phyloP scores from a whole-genome alignment of 2,797 vertebrate genomes.

The Typhlichthys subterraneus region DNA sequence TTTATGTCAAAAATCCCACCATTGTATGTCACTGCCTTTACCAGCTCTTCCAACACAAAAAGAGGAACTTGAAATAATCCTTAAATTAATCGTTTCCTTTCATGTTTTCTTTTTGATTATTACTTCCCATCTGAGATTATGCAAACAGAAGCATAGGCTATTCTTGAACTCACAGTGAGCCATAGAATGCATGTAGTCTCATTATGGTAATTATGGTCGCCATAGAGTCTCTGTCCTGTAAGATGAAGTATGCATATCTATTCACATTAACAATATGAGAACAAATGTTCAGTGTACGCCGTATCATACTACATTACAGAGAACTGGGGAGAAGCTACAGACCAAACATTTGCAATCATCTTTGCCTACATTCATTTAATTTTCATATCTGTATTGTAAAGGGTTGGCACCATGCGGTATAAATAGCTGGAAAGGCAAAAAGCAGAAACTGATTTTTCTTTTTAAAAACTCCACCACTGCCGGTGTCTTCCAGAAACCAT shows the following conservation, averaged over 20 bases:
- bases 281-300: background rate
- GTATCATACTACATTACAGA: background rate
- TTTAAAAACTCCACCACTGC: background rate
- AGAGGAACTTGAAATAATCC: too few species aligned
- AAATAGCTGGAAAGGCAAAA: slow-evolving; percentile 5
- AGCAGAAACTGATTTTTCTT: slow-evolving; percentile 11
- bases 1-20: too few species aligned
- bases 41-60: too few species aligned
- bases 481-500: slow-evolving; percentile 18
- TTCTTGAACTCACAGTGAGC: too few species aligned
- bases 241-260: background rate
- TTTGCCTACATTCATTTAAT: background rate
- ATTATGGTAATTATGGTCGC: too few species aligned
- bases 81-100: background rate
- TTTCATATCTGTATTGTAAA: background rate
- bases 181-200: too few species aligned
- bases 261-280: background rate
- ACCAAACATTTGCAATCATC: background rate
- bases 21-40: too few species aligned
- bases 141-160: slow-evolving; percentile 5
- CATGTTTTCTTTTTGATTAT: slow-evolving; percentile 18
- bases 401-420: background rate
- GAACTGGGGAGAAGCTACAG: background rate
- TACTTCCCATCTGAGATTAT: slow-evolving; percentile 18
- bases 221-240: background rate